phyloP scores from a whole-genome alignment of 2,113 vertebrate genomes.

The Perca flavescens region DNA sequence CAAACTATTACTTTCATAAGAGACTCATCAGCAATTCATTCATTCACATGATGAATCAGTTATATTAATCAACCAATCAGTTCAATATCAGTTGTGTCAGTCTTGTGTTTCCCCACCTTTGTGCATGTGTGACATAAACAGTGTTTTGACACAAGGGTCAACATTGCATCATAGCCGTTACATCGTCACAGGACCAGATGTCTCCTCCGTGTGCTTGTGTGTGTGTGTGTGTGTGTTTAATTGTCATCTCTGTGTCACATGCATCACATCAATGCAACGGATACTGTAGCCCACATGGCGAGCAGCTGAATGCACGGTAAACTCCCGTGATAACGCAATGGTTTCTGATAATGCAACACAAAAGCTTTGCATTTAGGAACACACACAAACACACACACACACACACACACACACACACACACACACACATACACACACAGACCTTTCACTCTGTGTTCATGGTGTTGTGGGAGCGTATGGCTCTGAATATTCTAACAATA shows the following conservation, averaged over 20 bases:
- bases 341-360: conserved; percentile 44
- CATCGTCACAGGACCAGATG: conserved; percentile 58
- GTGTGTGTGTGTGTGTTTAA: conserved; percentile 51
- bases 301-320: conserved; percentile 62
- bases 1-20: not conserved
- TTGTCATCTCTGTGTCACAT: conserved; percentile 72
- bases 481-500: conserved; percentile 29
- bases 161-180: conserved; percentile 51
- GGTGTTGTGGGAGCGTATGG: not conserved
- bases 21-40: not conserved
- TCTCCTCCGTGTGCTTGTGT: conserved; percentile 43
- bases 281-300: conserved; percentile 44
- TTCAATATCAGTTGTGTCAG: not conserved
- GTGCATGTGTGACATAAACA: conserved; percentile 17
- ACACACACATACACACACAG: not conserved
- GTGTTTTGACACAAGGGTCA: conserved; percentile 56
- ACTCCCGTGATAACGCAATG: conserved; percentile 46
- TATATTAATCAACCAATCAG: not conserved
- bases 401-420: not conserved
- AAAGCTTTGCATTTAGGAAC: conserved; percentile 9
- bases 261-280: conserved; percentile 65
- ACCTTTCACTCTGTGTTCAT: not conserved
- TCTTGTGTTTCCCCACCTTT: not conserved
- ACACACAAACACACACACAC: conserved; percentile 2
- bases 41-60: not conserved